These are phyloP conservation scores for Bufo bufo DNA, from an alignment of 2,113 vertebrate species.

Conservation along the genomic window DNA sequence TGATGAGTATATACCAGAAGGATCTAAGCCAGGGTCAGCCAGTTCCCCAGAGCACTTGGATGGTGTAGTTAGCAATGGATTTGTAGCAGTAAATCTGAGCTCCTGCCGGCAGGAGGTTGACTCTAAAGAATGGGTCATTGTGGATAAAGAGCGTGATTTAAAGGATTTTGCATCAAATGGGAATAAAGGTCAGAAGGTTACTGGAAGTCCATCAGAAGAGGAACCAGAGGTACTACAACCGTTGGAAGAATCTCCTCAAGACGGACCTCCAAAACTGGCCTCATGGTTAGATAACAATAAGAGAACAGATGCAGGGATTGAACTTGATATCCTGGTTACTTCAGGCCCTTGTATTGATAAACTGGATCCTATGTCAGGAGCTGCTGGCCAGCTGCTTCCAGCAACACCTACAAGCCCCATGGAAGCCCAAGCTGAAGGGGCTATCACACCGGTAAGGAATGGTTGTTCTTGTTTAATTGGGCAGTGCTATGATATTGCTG, in stretches of 20 bases:
- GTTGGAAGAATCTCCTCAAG: conserved; percentile 76
- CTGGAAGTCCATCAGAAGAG: conserved; percentile 88
- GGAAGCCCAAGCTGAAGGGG: conserved; percentile 91
- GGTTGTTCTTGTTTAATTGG: neutral
- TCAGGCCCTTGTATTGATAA: conserved; percentile 75
- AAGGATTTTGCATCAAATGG: conserved; percentile 79
- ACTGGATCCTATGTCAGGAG: conserved; percentile 81
- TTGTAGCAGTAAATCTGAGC: conserved; percentile 92
- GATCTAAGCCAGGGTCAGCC: conserved; percentile 82
- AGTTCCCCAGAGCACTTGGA: conserved; percentile 85
- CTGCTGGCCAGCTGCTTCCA: conserved; percentile 75
- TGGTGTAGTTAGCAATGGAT: conserved; percentile 86
- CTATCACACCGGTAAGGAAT: conserved; percentile 88
- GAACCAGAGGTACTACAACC: conserved; percentile 88
- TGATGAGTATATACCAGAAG: conserved; percentile 86
- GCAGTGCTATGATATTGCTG: neutral
- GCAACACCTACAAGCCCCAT: conserved; percentile 89
- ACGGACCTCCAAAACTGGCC: conserved; percentile 71
- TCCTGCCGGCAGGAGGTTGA: conserved; percentile 90
- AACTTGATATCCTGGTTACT: conserved; percentile 67
- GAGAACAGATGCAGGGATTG: conserved; percentile 66
- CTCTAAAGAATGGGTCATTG: conserved; percentile 95
- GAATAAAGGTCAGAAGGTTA: conserved; percentile 78
- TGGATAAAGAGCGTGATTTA: conserved; percentile 87
- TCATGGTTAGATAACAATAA: conserved; percentile 65